Conservation (phyloP, 2,113 vertebrate species). For the Capreolus pygargus region DNA sequence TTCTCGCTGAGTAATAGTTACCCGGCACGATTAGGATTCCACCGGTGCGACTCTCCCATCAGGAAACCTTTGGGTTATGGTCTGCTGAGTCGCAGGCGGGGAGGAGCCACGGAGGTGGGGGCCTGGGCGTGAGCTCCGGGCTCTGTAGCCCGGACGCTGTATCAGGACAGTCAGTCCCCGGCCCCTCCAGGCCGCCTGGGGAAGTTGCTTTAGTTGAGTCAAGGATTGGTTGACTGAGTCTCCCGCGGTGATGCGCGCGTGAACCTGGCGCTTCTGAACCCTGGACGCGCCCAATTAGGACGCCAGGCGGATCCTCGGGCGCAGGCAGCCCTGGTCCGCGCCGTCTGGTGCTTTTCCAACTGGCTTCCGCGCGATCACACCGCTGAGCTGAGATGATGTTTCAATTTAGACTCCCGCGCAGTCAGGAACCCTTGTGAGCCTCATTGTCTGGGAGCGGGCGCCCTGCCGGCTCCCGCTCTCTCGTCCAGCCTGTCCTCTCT, state of each 20-base stretch:
- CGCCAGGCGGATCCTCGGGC: slow-evolving; percentile 8
- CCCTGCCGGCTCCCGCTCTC: slow-evolving; percentile 51
- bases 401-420: slow-evolving; percentile 37
- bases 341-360: slow-evolving; percentile 60
- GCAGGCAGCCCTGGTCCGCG: not conserved
- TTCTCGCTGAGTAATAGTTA: accelerated
- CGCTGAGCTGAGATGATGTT: slow-evolving; percentile 36
- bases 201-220: not conserved
- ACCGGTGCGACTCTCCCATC: not conserved
- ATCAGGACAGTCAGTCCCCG: not conserved
- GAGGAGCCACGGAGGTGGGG: accelerated
- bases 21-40: not conserved
- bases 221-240: slow-evolving; percentile 13
- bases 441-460: slow-evolving; percentile 64
- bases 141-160: not conserved
- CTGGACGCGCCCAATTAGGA: slow-evolving; percentile 16
- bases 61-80: too few relatives aligned
- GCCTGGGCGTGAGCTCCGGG: not conserved
- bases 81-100: accelerated
- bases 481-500: slow-evolving; percentile 52
- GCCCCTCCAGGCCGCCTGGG: not conserved
- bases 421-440: slow-evolving; percentile 51
- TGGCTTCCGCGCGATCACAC: slow-evolving; percentile 44
- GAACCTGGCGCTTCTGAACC: not conserved
- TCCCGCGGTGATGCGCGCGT: not conserved